Base-by-base conservation (phyloP, 2,797 vertebrate species). In the Botia almorhae region DNA sequence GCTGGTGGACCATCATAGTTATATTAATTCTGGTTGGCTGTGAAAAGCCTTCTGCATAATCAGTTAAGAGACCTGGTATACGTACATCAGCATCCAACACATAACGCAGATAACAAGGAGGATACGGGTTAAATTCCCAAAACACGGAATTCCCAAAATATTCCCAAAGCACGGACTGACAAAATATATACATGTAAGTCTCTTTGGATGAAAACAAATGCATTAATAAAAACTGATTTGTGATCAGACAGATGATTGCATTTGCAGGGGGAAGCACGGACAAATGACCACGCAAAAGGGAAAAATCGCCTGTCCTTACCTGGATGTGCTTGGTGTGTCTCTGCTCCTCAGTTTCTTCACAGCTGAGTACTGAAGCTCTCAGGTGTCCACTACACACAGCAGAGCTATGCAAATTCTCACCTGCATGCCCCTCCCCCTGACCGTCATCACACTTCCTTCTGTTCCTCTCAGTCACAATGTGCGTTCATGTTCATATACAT, bases 331-430 rank as follows among this genome's bases (percentile, higher is more conserved):
- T 43, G n/a, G 7, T 64, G 60, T 43, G 69, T 55, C 70, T 26
- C 50, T 23, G n/a, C 33, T 78, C 76, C 21, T 48, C 64, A 64
- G 26, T 10, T 10, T 7, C 16, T 36, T 19, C 16, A 36, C 61
- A 16, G 61, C 43, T 50, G 60, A 68, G 21, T 68, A 12, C 2
- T 14, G 23, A 64, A 74, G 50, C 36, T 48, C 7, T 26, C 23
- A 70, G 46, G 53, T 19, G 51, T 69, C 29, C 76, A 58, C 74
- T 68, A 33, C 53, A 84, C 33, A 55, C 64, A 64, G 48, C 26
- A 80, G 46, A 48, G 61, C 63, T 82, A 88, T 88, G 87, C 85
- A 88, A 88, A 88, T 88, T 51, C 72, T 50, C 71, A 74, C 71
- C 84, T 76, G 55, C 56, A 76, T 50, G 64, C 73, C 65, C 74